Evolutionary conservation across 2,113 vertebrate species (phyloP).

Genomic region (Alectura lathami): DNA sequence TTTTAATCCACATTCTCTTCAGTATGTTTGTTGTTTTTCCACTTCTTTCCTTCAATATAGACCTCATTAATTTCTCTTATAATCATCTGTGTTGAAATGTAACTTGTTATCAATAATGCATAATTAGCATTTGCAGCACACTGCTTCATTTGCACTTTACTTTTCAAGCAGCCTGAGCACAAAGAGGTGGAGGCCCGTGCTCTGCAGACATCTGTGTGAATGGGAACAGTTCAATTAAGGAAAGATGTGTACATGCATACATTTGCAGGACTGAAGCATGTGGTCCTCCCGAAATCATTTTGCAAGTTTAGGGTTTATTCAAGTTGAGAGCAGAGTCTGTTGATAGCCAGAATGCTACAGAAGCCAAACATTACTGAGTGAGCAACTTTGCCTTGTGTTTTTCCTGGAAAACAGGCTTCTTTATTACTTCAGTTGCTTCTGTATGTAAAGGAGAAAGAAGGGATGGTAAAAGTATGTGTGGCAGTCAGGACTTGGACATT

Average conservation of each 20-base stretch:
- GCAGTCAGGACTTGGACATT: not conserved
- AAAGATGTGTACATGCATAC: not conserved
- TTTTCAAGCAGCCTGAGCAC: constrained; percentile 36
- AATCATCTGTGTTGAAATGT: not conserved
- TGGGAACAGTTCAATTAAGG: constrained; percentile 46
- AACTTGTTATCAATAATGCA: constrained; percentile 41
- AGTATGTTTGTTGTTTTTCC: not conserved
- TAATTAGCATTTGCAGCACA: constrained; percentile 7
- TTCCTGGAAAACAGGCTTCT: not conserved
- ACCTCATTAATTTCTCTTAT: not conserved
- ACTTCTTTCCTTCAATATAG: not conserved
- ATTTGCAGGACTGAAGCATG: not conserved
- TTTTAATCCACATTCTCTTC: not conserved
- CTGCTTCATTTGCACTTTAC: constrained; percentile 42
- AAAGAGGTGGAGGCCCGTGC: constrained; percentile 18
- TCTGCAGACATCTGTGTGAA: not conserved
- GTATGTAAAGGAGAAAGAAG: not conserved
- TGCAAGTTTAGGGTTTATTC: not conserved
- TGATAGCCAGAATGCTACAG: not conserved
- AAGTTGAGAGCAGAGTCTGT: not conserved
- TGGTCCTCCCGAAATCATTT: not conserved
- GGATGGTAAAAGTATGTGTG: not conserved
- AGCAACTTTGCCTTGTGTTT: not conserved
- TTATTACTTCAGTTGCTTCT: not conserved
- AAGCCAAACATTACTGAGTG: not conserved